Evolutionary conservation across 2,888 invertebrate species (phyloP).

Genomic region (Amblyjoppa proteus): DNA sequence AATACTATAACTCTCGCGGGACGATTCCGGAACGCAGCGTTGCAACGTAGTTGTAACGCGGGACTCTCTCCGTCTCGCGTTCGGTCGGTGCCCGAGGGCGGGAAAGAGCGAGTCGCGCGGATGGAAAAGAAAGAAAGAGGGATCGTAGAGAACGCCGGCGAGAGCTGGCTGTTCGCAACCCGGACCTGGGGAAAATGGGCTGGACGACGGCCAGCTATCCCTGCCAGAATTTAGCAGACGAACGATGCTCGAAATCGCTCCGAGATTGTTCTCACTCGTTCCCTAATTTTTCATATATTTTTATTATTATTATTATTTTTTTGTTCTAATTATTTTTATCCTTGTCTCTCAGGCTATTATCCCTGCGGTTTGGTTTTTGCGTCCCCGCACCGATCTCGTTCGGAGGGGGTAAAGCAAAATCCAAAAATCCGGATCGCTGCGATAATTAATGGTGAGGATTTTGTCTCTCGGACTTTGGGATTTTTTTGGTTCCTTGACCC

Average conservation of each 20-base stretch:
- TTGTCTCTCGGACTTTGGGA: neutral
- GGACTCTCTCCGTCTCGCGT: neutral
- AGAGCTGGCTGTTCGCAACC: constrained; percentile 46
- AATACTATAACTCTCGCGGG: constrained; percentile 58
- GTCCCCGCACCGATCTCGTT: neutral
- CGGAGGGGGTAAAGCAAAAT: neutral
- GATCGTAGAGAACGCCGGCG: constrained; percentile 9
- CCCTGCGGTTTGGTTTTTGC: constrained; percentile 17
- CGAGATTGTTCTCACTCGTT: constrained; percentile 39
- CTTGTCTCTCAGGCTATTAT: too few relatives aligned
- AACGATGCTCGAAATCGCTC: constrained; percentile 49
- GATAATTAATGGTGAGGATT: constrained; percentile 15
- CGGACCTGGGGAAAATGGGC: constrained; percentile 69
- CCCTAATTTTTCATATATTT: neutral
- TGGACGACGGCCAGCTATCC: constrained; percentile 72
- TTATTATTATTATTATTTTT: too few relatives aligned
- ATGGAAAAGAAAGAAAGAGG: constrained; percentile 52
- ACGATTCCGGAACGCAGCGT: constrained; percentile 38
- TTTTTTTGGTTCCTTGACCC: neutral
- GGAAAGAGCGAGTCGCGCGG: constrained; percentile 29
- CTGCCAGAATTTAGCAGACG: constrained; percentile 73
- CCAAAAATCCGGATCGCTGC: neutral
- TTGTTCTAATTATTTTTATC: too few relatives aligned
- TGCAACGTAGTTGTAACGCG: constrained; percentile 56
- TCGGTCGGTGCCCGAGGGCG: constrained; percentile 1